These are phyloP conservation scores for Eucera pruinosa DNA, from an alignment of 2,888 invertebrate genomes.

Conservation along the genomic window DNA sequence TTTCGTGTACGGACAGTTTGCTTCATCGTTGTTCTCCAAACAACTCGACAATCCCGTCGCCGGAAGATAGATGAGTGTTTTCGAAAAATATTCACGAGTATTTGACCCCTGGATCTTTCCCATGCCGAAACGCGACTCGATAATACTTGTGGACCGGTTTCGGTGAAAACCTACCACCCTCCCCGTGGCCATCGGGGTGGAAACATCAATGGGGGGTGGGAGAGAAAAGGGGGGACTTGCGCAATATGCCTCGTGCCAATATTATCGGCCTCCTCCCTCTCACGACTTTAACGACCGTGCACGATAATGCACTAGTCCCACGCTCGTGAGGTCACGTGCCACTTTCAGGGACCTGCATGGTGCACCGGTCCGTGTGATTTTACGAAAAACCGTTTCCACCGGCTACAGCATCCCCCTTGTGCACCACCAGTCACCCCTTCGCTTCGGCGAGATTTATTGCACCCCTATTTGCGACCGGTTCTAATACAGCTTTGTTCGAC, in stretches of 20 bases:
- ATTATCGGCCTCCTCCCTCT: slow-evolving; percentile 74
- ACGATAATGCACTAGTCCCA: slow-evolving; percentile 76
- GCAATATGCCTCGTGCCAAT: slow-evolving; percentile 83
- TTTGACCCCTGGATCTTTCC: slow-evolving; percentile 58
- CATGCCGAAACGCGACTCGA: slow-evolving; percentile 63
- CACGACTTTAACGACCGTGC: slow-evolving; percentile 64
- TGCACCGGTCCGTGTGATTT: slow-evolving; percentile 79
- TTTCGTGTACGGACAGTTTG: too few species aligned
- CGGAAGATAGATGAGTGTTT: slow-evolving; percentile 40
- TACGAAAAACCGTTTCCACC: slow-evolving; percentile 71
- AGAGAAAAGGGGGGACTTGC: slow-evolving; percentile 37
- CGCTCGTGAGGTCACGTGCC: slow-evolving; percentile 77
- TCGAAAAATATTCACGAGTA: slow-evolving; percentile 50
- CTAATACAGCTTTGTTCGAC: slow-evolving; percentile 35
- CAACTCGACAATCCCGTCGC: background rate
- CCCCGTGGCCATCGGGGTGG: slow-evolving; percentile 64
- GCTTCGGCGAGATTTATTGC: slow-evolving; percentile 59
- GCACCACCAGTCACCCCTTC: slow-evolving; percentile 31
- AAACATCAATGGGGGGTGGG: slow-evolving; percentile 65
- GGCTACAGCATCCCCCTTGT: slow-evolving; percentile 39
- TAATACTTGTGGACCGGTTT: slow-evolving; percentile 68
- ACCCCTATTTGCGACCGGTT: slow-evolving; percentile 52
- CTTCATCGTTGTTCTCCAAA: slow-evolving; percentile 26
- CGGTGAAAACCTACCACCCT: slow-evolving; percentile 69
- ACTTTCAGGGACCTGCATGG: slow-evolving; percentile 74